A percentile compares a stretch with the other conserved stretches of the same genome.
Evolutionary conservation across 2,113 vertebrate species (phyloP).

Genomic region (Mesitornis unicolor): DNA sequence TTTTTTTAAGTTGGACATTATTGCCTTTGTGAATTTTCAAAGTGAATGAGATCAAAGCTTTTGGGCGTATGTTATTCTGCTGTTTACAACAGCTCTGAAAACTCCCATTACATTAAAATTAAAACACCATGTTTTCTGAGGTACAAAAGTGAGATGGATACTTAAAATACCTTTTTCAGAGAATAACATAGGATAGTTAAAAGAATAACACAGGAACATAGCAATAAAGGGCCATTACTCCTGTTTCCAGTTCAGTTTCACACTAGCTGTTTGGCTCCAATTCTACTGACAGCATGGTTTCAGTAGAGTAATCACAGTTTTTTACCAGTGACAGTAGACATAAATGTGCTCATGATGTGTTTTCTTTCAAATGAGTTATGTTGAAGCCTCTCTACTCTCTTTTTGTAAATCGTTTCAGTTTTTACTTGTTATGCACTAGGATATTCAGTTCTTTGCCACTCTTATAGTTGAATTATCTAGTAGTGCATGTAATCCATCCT

Average conservation of each 20-base stretch:
- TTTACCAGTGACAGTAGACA: not conserved
- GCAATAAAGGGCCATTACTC: not conserved
- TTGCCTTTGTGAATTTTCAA: not conserved
- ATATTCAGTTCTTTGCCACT: not conserved
- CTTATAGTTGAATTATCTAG: not conserved
- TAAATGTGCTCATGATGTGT: not conserved
- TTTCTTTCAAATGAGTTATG: not conserved
- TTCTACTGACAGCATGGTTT: not conserved
- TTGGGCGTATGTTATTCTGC: not conserved
- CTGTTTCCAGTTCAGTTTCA: not conserved
- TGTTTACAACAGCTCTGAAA: not conserved
- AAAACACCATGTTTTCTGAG: not conserved
- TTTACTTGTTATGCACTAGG: not conserved
- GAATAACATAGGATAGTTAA: not conserved
- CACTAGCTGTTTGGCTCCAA: not conserved
- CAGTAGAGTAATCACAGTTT: not conserved
- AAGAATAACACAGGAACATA: not conserved
- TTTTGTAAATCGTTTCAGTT: not conserved
- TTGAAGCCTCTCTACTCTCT: not conserved
- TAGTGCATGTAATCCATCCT: not conserved
- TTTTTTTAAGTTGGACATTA: not conserved
- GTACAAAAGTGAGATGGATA: not conserved
- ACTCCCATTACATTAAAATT: not conserved
- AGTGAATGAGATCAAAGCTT: not conserved
- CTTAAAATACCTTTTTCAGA: not conserved